Conservation (phyloP, 2,797 vertebrate genomes). For the Pelobates cultripes region DNA sequence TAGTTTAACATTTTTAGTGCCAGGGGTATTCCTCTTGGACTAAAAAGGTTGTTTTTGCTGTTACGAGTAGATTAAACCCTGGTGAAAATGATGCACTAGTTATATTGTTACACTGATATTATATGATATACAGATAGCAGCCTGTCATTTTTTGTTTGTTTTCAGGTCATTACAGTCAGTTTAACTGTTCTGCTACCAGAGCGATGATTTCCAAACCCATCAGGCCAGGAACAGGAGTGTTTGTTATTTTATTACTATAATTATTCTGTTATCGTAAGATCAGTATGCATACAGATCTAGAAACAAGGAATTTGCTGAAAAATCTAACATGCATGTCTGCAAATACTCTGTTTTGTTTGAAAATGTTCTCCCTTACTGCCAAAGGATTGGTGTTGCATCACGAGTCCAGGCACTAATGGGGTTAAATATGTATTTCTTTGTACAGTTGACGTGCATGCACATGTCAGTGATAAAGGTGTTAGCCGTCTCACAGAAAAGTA, state of each 20-base stretch:
- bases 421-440: constrained; percentile 37
- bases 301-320: background rate
- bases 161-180: constrained; percentile 8
- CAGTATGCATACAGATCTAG: background rate
- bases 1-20: background rate
- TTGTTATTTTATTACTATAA: background rate
- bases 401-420: background rate
- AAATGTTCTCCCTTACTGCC: constrained; percentile 6
- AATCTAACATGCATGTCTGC: background rate
- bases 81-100: constrained; percentile 30
- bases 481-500: constrained; percentile 16
- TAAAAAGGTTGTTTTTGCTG: constrained; percentile 2
- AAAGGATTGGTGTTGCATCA: background rate
- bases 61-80: background rate
- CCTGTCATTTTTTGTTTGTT: background rate
- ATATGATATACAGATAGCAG: constrained; percentile 5
- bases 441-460: background rate
- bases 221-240: background rate
- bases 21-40: constrained; percentile 1
- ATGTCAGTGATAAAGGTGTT: constrained; percentile 11
- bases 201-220: background rate
- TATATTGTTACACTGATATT: constrained; percentile 16
- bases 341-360: background rate
- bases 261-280: background rate
- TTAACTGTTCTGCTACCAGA: constrained; percentile 10